phyloP scores from a whole-genome alignment of 30 jellyfish, hydroid and myxozoan genomes.

The Turritopsis dohrnii region DNA sequence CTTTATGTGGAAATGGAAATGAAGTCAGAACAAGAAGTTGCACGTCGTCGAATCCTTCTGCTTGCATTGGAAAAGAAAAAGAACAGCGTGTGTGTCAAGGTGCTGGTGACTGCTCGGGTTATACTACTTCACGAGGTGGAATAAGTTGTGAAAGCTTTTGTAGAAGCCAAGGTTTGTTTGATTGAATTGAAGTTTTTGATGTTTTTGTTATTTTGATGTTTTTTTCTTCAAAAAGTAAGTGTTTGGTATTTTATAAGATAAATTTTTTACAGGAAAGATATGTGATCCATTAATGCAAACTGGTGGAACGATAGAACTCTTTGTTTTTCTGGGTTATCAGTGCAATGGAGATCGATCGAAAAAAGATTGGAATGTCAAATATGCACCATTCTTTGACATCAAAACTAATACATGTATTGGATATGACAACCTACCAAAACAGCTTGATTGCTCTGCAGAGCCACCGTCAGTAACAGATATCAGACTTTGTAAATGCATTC shows the following conservation, averaged over 20 bases:
- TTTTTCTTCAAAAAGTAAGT: neutral
- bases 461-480: neutral
- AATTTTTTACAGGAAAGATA: neutral
- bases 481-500: neutral
- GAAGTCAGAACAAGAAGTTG: neutral
- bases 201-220: neutral
- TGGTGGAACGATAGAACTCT: neutral
- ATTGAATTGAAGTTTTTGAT: too few species aligned
- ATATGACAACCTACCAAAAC: neutral
- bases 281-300: slow-evolving; percentile 9
- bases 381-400: neutral
- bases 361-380: neutral
- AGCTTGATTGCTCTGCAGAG: neutral
- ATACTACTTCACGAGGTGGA: neutral
- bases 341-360: neutral
- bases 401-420: neutral
- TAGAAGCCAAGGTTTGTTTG: neutral
- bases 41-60: neutral
- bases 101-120: slow-evolving; percentile 4
- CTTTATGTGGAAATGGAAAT: slow-evolving; percentile 5
- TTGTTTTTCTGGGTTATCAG: neutral
- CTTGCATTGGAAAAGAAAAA: neutral
- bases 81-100: neutral
- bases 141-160: neutral
- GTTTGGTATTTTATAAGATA: too few species aligned